Base-by-base conservation (phyloP, 2,113 vertebrate species). In the Gymnocephalus cernua region DNA sequence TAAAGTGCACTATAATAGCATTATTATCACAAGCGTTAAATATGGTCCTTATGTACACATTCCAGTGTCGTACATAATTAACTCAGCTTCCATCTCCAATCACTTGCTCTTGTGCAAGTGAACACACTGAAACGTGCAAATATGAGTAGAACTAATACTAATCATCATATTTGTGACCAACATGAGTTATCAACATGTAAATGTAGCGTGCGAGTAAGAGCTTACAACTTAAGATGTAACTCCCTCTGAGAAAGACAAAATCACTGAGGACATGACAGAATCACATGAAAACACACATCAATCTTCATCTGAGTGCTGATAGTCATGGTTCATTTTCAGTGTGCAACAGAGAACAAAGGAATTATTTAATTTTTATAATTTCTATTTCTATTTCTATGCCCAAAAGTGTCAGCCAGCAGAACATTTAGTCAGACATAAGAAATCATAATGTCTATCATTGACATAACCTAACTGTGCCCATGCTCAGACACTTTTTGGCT, bases 1-100 rank as follows among this genome's bases (percentile, higher is more conserved):
- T 91, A 88, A 88, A 90, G 88, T 87, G 89, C 89, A 74, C 63
- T 47, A 23, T 64, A 59, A 74, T 64, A 66, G 32, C 58, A 41
- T 67, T 48, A 83, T 69, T 65, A 63, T 57, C n/a, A 32, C 38
- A n/a, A 15, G 14, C 41, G 12, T 18, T 61, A 70, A 27, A 11
- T 13, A 12, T 12, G 75, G 25, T 72, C 58, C 77, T 14, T 18
- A 4, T 6, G 0, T 58, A 76, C 54, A 54, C 45, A 50, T 35
- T 58, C 58, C 44, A 67, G 23, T 21, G 29, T 56, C 5, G 1
- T 48, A 45, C 29, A 48, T 54, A 5, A 62, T n/a, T n/a, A 54
- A 25, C 45, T 64, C 54, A 23, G 9, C 29, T 25, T 48, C 16
- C 9, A 6, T 45, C 56, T 32, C 38, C 3, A 27, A 56, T 53